Evolutionary conservation across 2,113 vertebrate species (phyloP).

Genomic region (Tychaedon coryphoeus): DNA sequence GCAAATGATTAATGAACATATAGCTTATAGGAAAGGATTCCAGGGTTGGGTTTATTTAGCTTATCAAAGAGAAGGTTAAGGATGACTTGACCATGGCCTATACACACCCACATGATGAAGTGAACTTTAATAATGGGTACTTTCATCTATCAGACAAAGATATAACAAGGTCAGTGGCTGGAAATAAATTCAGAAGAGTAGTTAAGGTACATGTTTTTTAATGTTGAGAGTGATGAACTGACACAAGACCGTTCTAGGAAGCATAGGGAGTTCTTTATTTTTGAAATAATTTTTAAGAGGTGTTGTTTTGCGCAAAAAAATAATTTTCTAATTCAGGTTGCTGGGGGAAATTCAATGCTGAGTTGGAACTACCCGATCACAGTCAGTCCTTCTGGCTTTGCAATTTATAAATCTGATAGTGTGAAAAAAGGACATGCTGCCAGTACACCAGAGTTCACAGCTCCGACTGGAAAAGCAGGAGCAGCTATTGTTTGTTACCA

Average conservation of each 20-base stretch:
- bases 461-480: not conserved
- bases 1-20: not conserved
- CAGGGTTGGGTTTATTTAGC: conserved; percentile 25
- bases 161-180: conserved; percentile 45
- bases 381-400: conserved; percentile 4
- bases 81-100: conserved; percentile 42
- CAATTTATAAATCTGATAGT: not conserved
- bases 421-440: not conserved
- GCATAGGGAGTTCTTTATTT: fast-evolving
- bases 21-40: not conserved
- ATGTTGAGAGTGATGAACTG: conserved; percentile 23
- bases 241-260: not conserved
- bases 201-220: conserved; percentile 36
- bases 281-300: not conserved
- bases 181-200: conserved; percentile 47
- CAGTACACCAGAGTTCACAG: not conserved
- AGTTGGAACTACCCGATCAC: not conserved
- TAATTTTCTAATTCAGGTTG: not conserved
- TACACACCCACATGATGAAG: conserved; percentile 30
- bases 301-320: not conserved
- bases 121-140: conserved; percentile 40
- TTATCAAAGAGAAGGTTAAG: conserved; percentile 54
- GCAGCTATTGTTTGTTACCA: conserved; percentile 19
- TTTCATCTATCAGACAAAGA: conserved; percentile 49
- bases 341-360: not conserved